Evolutionary conservation across 2,113 vertebrate species (phyloP), one percentile per base, ranked within the genome.

Genomic region (Dasyornis broadbenti): DNA sequence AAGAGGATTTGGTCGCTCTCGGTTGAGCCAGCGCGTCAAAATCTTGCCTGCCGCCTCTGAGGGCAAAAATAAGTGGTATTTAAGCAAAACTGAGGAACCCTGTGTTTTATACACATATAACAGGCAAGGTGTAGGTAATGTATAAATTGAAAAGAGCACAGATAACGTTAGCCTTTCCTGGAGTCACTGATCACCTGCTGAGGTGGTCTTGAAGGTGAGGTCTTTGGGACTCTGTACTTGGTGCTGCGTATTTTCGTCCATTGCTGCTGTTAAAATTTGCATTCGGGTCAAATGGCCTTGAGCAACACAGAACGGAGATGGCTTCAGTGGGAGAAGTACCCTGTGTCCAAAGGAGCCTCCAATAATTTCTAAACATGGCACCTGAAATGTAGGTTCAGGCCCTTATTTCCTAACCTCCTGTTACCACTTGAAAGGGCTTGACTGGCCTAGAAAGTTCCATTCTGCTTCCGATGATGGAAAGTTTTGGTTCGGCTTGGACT

Each of bases 21-120:
- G 11, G 35, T 49, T 40, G 28, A 90, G 40, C 16, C 17, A 18
- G 63, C 50, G 0, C 10, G 2, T 49, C 59, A 30, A 6, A 77
- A 71, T 26, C 28, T 35, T 37, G 8, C 18, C 42, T n/a, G 22
- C 24, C 5, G 1, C 24, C 28, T 45, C n/a, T 42, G 31, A 17
- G 7, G 27, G 23, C 37, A 23, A 39, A 71, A 73, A 35, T 22
- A 28, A 42, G 28, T 8, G 26, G 26, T 18, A 0, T 50, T 77
- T 70, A 28, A 78, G 33, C 16, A 42, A 60, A 68, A 47, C n/a
- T 3, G 56, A 47, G 35, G 17, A 21, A 80, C 35, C 14, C 20
- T 0, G 3, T 63, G n/a, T 23, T 37, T 80, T 66, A 9, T 3
- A 19, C 6, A 0, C 10, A 0, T 15, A 0, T 15, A 57, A 24